Percentiles rank a stretch among this genome's conserved stretches.
phyloP scores from a whole-genome alignment of 2,797 vertebrate species.

The Pitangus sulphuratus region DNA sequence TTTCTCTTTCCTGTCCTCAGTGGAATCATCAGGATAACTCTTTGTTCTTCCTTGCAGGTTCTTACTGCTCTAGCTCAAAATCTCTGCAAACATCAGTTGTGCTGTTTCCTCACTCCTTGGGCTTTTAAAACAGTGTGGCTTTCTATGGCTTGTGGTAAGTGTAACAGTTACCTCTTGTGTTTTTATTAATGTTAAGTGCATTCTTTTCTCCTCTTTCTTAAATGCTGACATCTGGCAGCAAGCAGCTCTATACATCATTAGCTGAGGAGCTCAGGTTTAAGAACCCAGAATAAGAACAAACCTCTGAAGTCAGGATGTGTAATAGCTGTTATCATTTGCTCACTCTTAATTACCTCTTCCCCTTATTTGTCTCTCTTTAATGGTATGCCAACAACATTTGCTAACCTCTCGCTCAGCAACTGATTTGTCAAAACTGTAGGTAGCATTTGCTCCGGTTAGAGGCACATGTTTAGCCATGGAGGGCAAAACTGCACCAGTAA shows the following conservation, averaged over 20 bases:
- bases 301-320: conserved; percentile 34
- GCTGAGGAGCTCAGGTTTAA: background rate
- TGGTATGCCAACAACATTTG: conserved; percentile 57
- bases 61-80: background rate
- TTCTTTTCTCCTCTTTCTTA: conserved; percentile 8
- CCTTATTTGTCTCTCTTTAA: conserved; percentile 72
- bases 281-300: background rate
- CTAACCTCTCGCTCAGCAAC: conserved; percentile 26
- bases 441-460: conserved; percentile 26
- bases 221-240: conserved; percentile 10
- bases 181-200: background rate
- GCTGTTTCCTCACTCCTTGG: background rate
- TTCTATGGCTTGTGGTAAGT: background rate
- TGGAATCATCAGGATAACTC: background rate
- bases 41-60: background rate
- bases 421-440: conserved; percentile 43
- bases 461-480: background rate
- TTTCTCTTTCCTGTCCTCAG: background rate
- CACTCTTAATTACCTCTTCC: conserved; percentile 66
- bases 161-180: background rate
- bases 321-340: conserved; percentile 45
- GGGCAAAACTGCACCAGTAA: background rate
- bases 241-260: background rate
- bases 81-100: background rate
- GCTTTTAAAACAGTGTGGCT: background rate